Evolutionary conservation across 2,888 invertebrate genomes (phyloP).

Genomic region (Cephus rjabovi): DNA sequence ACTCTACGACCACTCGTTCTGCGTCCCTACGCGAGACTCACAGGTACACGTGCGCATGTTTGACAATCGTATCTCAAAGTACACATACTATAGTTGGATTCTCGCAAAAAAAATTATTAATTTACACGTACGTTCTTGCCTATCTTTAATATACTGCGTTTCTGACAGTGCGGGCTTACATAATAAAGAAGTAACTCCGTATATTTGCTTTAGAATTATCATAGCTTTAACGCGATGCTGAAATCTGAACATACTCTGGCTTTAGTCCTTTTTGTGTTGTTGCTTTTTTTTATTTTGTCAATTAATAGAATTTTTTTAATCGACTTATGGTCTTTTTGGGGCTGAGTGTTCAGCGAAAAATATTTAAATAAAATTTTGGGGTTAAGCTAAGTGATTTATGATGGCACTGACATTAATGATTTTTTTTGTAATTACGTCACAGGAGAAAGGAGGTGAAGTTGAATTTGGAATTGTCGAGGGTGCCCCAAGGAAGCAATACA

Average conservation of each 20-base stretch:
- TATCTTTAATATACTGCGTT: not conserved
- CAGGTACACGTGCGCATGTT: conserved; percentile 59
- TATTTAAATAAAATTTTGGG: not conserved
- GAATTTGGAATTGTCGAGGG: conserved; percentile 62
- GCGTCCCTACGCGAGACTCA: conserved; percentile 72
- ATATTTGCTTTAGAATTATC: not conserved
- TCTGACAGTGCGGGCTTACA: not conserved
- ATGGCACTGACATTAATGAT: not conserved
- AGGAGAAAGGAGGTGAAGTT: conserved; percentile 64
- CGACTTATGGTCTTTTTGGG: not conserved
- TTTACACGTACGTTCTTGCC: not conserved
- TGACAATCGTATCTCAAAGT: conserved; percentile 9
- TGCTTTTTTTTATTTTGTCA: not conserved
- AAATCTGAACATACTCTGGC: not conserved
- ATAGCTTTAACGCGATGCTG: not conserved
- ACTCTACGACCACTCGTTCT: conserved; percentile 69
- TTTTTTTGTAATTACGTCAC: conserved; percentile 14
- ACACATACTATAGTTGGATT: not conserved
- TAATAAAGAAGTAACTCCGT: not conserved
- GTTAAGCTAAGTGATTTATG: not conserved
- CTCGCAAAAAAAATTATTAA: not conserved
- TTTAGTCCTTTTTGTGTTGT: not conserved
- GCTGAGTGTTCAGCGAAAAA: not conserved
- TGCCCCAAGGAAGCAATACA: conserved; percentile 59
- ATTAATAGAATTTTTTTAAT: not conserved